Evolutionary conservation across 2,113 vertebrate species (phyloP), one percentile per base, ranked within the genome.

Genomic region (Hassar affinis): DNA sequence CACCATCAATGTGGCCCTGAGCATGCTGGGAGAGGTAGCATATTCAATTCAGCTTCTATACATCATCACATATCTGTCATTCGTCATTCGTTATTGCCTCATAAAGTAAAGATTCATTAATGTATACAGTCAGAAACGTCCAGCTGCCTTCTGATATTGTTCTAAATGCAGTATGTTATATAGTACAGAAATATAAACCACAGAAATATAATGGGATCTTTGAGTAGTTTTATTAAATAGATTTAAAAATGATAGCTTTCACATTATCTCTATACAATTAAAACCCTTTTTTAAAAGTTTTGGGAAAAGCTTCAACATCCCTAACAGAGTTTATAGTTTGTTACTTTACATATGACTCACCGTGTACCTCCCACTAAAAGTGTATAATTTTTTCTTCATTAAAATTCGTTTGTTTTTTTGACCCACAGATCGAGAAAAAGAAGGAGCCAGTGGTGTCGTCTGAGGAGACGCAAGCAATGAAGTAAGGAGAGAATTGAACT

Each of bases 1-100:
- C 85, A 97, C 98, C 9, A 96, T 99, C 87, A 99, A 98, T 0
- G 97, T 99, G 91, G 94, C 95, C 10, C 95, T 99, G 66, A 96
- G 96, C 93, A 97, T 97, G 96, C 83, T 98, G 81, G 96, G 96
- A 88, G 97, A 99, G 97, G 98, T 98, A 91, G 33, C 79, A 18
- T 38, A 47, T 71, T 33, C 9, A 75, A 45, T 59, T 57, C 8
- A 45, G 38, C 80, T 30, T 57, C 25, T 35, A 42, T 51, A 30
- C 25, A 9, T 74, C 20, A 18, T 38, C 20, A 12, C 4, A 22
- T 47, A 51, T 9, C 27, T 75, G 8, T 51, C 14, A 4, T 33
- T 33, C 9, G 33, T 52, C 9, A 6, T n/a, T n/a, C n/a, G 27
- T 54, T 54, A 11, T 6, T 51, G 27, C 30, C 15, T 76, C 49